Evolutionary conservation across 1,140 invertebrate genomes (phyloP).

Genomic region (Cherax destructor): DNA sequence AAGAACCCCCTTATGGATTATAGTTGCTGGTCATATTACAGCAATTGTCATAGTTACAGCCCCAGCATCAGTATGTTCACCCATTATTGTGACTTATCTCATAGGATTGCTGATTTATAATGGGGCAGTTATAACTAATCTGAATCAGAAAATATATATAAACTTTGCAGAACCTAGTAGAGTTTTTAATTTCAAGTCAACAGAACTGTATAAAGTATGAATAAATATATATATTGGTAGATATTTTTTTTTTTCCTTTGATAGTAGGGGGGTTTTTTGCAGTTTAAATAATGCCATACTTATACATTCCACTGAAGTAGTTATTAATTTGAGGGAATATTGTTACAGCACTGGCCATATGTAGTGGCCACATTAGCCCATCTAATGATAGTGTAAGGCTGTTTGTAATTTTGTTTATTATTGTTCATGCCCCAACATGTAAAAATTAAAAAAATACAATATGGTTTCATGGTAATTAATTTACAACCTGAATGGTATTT

Average conservation of each 20-base stretch:
- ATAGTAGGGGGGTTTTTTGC: constrained; percentile 18
- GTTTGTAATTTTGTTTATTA: constrained; percentile 28
- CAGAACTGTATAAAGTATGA: constrained; percentile 55
- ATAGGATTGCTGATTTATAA: constrained; percentile 30
- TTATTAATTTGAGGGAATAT: constrained; percentile 29
- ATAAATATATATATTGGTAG: constrained; percentile 51
- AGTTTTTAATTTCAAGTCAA: constrained; percentile 32
- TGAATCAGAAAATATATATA: constrained; percentile 11
- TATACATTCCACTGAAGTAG: constrained; percentile 34
- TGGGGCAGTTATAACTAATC: constrained; percentile 37
- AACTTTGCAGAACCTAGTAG: constrained; percentile 51
- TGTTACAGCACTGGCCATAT: constrained; percentile 27
- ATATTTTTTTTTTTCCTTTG: neutral
- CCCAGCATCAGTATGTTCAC: constrained; percentile 26
- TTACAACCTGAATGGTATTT: constrained; percentile 1
- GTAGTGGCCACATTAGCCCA: constrained; percentile 6
- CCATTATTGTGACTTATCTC: constrained; percentile 14
- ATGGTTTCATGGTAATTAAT: constrained; percentile 13
- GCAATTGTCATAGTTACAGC: constrained; percentile 27
- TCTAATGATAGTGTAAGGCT: constrained; percentile 29
- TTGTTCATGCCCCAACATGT: constrained; percentile 21
- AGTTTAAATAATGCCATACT: constrained; percentile 37
- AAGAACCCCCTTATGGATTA: constrained; percentile 18
- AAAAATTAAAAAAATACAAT: neutral
- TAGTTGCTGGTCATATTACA: constrained; percentile 44